phyloP scores from a whole-genome alignment of 1,140 invertebrate genomes.

The Drosophila bipectinata region DNA sequence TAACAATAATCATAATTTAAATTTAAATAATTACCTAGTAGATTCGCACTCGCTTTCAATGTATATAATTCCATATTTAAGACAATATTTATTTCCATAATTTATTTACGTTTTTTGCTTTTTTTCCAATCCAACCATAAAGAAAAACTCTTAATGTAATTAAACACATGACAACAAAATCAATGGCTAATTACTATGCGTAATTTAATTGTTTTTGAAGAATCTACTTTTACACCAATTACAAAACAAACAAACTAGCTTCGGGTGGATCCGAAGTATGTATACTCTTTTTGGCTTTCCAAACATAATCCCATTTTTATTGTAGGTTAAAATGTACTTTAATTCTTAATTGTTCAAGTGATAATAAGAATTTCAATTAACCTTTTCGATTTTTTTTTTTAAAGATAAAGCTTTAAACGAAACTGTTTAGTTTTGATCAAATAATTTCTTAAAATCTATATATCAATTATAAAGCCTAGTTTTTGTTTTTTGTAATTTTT shows the following conservation, averaged over 20 bases:
- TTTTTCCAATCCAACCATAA: conserved; percentile 20
- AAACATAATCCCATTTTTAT: background rate
- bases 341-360: background rate
- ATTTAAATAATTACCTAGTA: conserved; percentile 55
- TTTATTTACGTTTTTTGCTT: conserved; percentile 27
- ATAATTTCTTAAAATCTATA: background rate
- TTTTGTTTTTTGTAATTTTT: background rate
- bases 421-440: background rate
- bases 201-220: conserved; percentile 38
- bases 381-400: no score
- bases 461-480: background rate
- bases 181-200: conserved; percentile 32
- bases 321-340: background rate
- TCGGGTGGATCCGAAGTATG: background rate
- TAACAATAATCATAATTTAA: conserved; percentile 47
- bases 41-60: conserved; percentile 74
- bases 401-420: background rate
- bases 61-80: conserved; percentile 40
- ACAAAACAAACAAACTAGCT: conserved; percentile 16
- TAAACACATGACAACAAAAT: conserved; percentile 32
- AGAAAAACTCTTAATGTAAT: conserved; percentile 28
- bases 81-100: conserved; percentile 27
- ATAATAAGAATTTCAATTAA: no score
- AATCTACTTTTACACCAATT: conserved; percentile 35
- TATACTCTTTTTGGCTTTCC: background rate